phyloP scores from a whole-genome alignment of 2,797 vertebrate genomes.

The Rhynchotus rufescens region DNA sequence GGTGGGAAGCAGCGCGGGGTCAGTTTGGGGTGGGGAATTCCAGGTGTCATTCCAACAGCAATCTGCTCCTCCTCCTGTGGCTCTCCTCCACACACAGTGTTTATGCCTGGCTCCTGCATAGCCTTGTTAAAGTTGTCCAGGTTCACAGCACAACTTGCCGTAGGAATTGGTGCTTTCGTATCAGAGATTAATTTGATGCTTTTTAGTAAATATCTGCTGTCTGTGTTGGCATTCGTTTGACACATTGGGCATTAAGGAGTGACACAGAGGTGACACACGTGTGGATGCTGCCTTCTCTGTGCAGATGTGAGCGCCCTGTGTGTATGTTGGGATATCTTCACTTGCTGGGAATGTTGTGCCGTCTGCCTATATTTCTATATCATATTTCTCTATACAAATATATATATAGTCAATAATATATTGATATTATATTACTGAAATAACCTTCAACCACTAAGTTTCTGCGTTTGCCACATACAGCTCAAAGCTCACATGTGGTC shows the following conservation, averaged over 20 bases:
- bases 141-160: neutral
- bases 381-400: neutral
- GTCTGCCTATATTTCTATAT: neutral
- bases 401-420: neutral
- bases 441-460: neutral
- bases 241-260: neutral
- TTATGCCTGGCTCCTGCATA: neutral
- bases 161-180: neutral
- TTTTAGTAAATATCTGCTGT: neutral
- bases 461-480: rapidly evolving
- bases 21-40: neutral
- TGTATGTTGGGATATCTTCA: neutral
- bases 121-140: neutral
- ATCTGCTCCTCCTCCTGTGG: neutral
- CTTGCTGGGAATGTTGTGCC: neutral
- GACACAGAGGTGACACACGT: neutral
- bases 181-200: neutral
- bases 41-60: constrained; percentile 9
- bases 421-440: neutral
- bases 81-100: rapidly evolving
- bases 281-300: neutral
- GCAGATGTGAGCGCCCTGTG: neutral
- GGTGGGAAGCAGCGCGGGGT: neutral
- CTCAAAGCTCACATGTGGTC: neutral
- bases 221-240: neutral